phyloP scores from a whole-genome alignment of 2,888 invertebrate genomes.

The Caenorhabditis macrosperma region DNA sequence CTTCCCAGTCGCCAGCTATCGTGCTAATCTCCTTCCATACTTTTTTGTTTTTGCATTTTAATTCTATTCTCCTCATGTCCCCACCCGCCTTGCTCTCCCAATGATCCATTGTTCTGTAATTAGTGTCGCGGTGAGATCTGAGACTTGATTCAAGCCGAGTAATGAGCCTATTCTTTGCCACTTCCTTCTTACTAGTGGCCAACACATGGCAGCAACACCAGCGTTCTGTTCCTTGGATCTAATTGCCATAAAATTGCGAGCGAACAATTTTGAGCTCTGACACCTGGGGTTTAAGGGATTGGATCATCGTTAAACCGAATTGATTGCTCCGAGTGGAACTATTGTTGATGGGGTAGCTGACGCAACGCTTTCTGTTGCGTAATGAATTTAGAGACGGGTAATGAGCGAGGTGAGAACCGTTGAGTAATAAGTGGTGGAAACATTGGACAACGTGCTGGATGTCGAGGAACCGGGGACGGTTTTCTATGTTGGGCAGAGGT shows the following conservation, averaged over 20 bases:
- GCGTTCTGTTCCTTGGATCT: constrained; percentile 10
- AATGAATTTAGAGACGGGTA: constrained; percentile 37
- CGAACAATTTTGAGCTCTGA: constrained; percentile 28
- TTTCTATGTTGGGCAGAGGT: too few relatives aligned
- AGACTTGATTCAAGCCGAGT: constrained; percentile 21
- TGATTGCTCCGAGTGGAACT: constrained; percentile 47
- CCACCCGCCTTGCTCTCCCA: background rate
- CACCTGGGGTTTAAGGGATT: constrained; percentile 40
- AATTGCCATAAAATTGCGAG: constrained; percentile 52
- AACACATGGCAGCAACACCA: background rate
- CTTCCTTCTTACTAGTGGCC: constrained; percentile 10
- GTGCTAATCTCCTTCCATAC: constrained; percentile 21
- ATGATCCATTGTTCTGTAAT: constrained; percentile 42
- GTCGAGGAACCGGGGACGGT: too few relatives aligned
- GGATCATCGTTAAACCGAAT: constrained; percentile 57
- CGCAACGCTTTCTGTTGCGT: constrained; percentile 44
- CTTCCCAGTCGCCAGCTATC: constrained; percentile 26
- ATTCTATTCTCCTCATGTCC: background rate
- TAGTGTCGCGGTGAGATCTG: constrained; percentile 36
- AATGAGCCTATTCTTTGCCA: constrained; percentile 58
- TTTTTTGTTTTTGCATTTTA: constrained; percentile 5
- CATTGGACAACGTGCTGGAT: background rate
- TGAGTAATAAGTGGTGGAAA: background rate
- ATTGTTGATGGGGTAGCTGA: constrained; percentile 39
- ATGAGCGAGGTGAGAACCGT: constrained; percentile 10